Conservation (phyloP, 2,888 invertebrate genomes). For the Achlya flavicornis region DNA sequence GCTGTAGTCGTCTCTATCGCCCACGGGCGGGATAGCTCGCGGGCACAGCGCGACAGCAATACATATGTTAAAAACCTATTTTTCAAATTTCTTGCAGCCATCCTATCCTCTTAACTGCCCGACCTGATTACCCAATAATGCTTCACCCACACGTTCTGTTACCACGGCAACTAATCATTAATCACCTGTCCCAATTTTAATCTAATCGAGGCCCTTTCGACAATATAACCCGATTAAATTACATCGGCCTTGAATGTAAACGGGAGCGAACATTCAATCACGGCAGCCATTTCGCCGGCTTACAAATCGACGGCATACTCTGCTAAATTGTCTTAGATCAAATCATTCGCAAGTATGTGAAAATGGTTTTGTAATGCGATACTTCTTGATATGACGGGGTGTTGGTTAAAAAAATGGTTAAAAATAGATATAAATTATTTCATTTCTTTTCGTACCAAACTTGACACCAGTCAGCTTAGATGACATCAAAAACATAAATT, state of each 20-base stretch:
- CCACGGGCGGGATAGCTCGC: too few species aligned
- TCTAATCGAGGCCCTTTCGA: constrained; percentile 1
- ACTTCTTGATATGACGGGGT: background rate
- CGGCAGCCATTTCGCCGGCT: constrained; percentile 15
- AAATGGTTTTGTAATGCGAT: background rate
- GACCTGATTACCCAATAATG: background rate
- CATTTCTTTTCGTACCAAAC: too few species aligned
- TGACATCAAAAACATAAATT: too few species aligned
- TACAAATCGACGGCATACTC: constrained; percentile 26
- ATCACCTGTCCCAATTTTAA: background rate
- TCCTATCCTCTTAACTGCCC: background rate
- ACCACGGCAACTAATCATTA: background rate
- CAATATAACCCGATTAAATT: constrained; percentile 3
- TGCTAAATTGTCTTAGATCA: constrained; percentile 20
- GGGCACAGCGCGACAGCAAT: too few species aligned
- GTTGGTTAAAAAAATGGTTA: too few species aligned
- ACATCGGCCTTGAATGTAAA: background rate
- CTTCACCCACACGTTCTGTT: background rate
- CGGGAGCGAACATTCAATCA: constrained; percentile 20
- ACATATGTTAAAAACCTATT: too few species aligned
- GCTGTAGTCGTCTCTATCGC: too few species aligned
- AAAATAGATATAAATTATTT: too few species aligned
- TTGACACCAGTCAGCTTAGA: too few species aligned
- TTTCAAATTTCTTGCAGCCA: too few species aligned
- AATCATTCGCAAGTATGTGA: background rate